Conservation (phyloP, 1,140 invertebrate species). For the Neodiprion lecontei region DNA sequence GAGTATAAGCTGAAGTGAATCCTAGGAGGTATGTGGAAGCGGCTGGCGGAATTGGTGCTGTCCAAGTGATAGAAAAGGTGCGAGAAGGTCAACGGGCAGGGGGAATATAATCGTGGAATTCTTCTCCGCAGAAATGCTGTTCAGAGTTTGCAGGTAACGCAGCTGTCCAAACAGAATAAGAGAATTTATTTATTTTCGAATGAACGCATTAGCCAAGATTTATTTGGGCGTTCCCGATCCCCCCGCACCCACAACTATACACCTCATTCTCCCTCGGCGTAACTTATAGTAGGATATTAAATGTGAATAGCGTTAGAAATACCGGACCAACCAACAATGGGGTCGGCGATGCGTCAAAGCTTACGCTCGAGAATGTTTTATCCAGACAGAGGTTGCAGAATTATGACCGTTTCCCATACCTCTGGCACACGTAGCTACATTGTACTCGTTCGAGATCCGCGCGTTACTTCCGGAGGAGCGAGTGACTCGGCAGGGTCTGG, state of each 20-base stretch:
- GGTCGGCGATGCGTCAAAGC: slow-evolving; percentile 3
- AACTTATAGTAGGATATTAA: background rate
- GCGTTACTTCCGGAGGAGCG: background rate
- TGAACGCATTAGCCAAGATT: background rate
- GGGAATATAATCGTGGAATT: slow-evolving; percentile 94
- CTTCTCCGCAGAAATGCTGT: slow-evolving; percentile 89
- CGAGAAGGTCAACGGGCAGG: slow-evolving; percentile 77
- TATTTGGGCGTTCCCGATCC: background rate
- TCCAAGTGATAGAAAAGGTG: slow-evolving; percentile 43
- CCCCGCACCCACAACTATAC: too few species aligned
- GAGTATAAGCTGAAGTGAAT: too few species aligned
- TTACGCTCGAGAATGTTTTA: background rate
- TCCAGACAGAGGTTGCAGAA: background rate
- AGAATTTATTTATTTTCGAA: background rate
- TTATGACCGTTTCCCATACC: background rate
- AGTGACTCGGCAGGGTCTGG: background rate
- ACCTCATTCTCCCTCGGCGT: background rate
- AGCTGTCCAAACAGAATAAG: slow-evolving; percentile 27
- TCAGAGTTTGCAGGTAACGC: slow-evolving; percentile 74
- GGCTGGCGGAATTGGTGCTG: background rate
- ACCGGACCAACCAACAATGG: slow-evolving; percentile 1
- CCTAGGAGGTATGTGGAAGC: background rate
- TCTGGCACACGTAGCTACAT: background rate
- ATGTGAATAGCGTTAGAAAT: background rate
- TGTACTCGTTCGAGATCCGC: slow-evolving; percentile 2